phyloP scores from a whole-genome alignment of 1,140 invertebrate genomes.

The Atta colombica region DNA sequence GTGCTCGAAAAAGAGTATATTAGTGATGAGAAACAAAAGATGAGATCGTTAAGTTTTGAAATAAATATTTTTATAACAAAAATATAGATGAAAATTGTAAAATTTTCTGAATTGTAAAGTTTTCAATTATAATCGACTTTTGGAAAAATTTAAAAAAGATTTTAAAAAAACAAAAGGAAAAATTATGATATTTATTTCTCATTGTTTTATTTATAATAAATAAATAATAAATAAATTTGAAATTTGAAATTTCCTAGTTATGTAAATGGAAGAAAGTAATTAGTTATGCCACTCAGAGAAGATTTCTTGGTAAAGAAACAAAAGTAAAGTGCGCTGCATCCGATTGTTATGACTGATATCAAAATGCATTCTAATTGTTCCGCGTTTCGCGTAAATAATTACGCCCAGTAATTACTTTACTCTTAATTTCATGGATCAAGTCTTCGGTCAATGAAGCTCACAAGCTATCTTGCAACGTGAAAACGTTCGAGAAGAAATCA shows the following conservation, averaged over 20 bases:
- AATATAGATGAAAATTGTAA: not conserved
- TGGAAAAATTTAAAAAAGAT: not conserved
- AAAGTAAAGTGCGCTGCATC: conserved; percentile 30
- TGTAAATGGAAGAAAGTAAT: conserved; percentile 22
- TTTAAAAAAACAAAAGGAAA: not conserved
- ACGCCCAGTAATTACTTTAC: conserved; percentile 35
- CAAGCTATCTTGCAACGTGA: conserved; percentile 8
- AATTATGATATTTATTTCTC: not conserved
- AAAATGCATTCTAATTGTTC: conserved; percentile 33
- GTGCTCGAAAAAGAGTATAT: not conserved
- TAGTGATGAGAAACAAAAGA: not conserved
- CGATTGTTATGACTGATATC: conserved; percentile 18
- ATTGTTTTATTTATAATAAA: not conserved
- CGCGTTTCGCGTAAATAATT: conserved; percentile 32
- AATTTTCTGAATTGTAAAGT: too few species aligned
- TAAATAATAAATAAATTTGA: not conserved
- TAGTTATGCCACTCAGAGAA: conserved; percentile 14
- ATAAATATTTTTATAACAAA: not conserved
- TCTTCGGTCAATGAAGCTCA: conserved; percentile 19
- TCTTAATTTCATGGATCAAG: conserved; percentile 50
- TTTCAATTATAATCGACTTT: not conserved
- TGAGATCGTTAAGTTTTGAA: not conserved
- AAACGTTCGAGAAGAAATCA: conserved; percentile 40
- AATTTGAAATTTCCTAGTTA: not conserved
- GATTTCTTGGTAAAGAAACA: not conserved